Evolutionary conservation across 2,888 invertebrate species (phyloP).

Genomic region (Caenorhabditis sulstoni): DNA sequence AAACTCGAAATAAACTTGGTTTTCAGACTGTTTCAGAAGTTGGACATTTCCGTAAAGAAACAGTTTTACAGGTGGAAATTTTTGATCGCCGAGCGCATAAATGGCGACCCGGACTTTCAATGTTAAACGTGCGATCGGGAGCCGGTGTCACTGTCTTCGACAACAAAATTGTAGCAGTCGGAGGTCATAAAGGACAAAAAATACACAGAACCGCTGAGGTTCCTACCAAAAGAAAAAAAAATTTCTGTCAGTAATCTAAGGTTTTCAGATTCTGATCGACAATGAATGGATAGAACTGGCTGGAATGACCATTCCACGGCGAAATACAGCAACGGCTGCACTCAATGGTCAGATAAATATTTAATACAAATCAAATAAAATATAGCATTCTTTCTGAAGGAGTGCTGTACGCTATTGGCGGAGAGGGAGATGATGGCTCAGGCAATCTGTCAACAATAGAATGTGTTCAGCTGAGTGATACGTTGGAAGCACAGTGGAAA

Average conservation of each 20-base stretch:
- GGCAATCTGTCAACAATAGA: constrained; percentile 58
- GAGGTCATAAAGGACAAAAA: constrained; percentile 56
- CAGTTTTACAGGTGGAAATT: constrained; percentile 55
- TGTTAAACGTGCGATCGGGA: constrained; percentile 56
- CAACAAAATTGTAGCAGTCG: constrained; percentile 52
- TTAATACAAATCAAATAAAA: not conserved
- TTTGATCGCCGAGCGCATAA: constrained; percentile 56
- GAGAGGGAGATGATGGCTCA: constrained; percentile 63
- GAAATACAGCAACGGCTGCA: constrained; percentile 43
- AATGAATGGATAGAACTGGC: constrained; percentile 43
- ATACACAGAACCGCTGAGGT: constrained; percentile 54
- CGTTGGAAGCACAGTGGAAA: constrained; percentile 43
- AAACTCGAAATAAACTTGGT: too few species aligned
- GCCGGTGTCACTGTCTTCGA: constrained; percentile 57
- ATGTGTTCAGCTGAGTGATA: constrained; percentile 52
- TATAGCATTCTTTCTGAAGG: constrained; percentile 15
- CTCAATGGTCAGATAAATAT: constrained; percentile 40
- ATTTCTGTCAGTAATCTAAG: too few species aligned
- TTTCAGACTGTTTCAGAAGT: too few species aligned
- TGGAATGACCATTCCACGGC: constrained; percentile 39
- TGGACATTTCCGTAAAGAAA: too few species aligned
- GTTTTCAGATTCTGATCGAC: constrained; percentile 50
- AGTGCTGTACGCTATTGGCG: constrained; percentile 56
- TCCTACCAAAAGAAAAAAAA: too few species aligned
- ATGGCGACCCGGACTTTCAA: constrained; percentile 53